Conservation (phyloP, 2,113 vertebrate genomes). For the Anguilla japonica region DNA sequence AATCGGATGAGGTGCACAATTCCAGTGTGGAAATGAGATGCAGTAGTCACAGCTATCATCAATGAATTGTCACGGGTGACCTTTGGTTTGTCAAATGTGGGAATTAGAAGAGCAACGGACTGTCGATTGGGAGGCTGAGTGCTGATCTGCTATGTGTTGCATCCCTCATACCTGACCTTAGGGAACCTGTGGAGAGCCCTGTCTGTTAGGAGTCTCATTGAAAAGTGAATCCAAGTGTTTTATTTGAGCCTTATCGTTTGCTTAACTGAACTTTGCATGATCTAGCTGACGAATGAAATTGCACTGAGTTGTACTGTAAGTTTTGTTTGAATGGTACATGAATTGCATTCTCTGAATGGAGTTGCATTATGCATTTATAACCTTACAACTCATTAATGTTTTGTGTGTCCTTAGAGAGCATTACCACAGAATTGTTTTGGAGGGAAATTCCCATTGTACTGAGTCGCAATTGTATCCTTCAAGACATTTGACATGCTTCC, state of each 20-base stretch:
- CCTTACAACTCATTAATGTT: neutral
- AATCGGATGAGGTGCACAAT: neutral
- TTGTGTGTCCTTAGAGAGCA: neutral
- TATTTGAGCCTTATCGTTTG: neutral
- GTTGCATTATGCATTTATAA: neutral
- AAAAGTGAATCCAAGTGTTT: neutral
- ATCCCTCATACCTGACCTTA: neutral
- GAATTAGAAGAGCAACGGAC: neutral
- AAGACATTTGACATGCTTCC: neutral
- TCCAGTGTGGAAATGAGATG: neutral
- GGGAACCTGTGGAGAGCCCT: neutral
- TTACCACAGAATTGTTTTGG: too few relatives aligned
- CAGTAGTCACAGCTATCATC: neutral
- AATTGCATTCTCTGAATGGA: neutral
- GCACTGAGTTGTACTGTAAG: neutral
- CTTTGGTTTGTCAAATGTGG: neutral
- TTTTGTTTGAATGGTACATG: neutral
- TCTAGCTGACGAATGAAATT: neutral
- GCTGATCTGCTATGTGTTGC: neutral
- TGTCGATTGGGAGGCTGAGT: neutral
- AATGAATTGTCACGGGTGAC: neutral
- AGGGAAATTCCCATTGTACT: too few relatives aligned
- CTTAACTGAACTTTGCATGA: neutral
- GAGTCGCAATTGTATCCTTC: neutral
- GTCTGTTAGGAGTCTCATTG: neutral